phyloP scores from a whole-genome alignment of 2,888 invertebrate species.

The Caenorhabditis parvicauda region DNA sequence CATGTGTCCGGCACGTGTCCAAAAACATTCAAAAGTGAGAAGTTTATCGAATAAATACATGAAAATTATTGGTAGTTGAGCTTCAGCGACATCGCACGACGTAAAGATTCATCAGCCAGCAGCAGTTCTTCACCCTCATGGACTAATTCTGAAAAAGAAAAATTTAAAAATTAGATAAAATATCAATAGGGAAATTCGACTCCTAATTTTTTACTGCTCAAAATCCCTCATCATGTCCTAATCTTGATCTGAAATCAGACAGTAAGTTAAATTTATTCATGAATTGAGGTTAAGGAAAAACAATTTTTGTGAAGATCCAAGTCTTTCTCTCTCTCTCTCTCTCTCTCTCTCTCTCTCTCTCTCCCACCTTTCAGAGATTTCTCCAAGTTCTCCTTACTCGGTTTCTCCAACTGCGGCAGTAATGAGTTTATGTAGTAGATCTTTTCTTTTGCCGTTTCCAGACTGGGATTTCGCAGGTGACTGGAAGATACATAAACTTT shows the following conservation, averaged over 20 bases:
- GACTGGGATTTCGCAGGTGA: slow-evolving; percentile 85
- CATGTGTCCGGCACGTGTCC: no score
- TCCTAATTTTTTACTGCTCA: background rate
- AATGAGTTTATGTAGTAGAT: slow-evolving; percentile 80
- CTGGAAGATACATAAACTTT: slow-evolving; percentile 39
- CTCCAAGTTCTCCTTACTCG: slow-evolving; percentile 82
- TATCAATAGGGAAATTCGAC: background rate
- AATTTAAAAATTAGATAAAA: background rate
- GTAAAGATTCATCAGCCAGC: slow-evolving; percentile 87
- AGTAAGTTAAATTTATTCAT: no score
- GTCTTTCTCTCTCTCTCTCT: no score
- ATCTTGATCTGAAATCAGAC: background rate
- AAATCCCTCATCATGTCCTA: background rate
- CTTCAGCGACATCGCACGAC: slow-evolving; percentile 66
- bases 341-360: background rate
- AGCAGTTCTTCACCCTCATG: slow-evolving; percentile 81
- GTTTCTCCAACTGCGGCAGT: slow-evolving; percentile 85
- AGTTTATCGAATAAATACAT: no score
- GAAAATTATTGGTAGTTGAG: slow-evolving; percentile 53
- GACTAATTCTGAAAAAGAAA: slow-evolving; percentile 74
- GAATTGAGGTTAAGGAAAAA: no score
- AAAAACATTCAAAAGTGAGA: no score
- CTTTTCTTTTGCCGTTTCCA: slow-evolving; percentile 78
- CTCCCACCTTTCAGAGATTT: slow-evolving; percentile 73
- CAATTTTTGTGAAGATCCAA: no score